Base-by-base conservation (phyloP, 2,113 vertebrate species). In the Pardalotus punctatus region DNA sequence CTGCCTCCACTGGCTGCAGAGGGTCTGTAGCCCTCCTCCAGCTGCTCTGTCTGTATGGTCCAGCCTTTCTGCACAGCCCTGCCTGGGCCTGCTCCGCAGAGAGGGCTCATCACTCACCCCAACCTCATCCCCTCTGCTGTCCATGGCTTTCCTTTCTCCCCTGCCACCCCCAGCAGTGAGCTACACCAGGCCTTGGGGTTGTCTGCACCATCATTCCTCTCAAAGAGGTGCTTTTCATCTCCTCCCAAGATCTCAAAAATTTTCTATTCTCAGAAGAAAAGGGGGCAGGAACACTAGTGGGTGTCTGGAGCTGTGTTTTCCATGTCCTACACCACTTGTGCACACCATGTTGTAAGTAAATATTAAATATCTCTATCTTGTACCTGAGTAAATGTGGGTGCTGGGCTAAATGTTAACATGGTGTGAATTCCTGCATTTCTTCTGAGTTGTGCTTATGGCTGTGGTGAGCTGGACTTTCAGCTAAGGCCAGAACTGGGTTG, bases 291-390 rank as follows among this genome's bases (percentile, higher is more conserved):
- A 66, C 36, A 23, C 14, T 12, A 20, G 5, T 1, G 0, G 16
- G 5, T 35, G 8, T 35, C 12, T 18, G 29, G n/a, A 60, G 45
- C 23, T 1, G 2, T 23, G 14, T 12, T 81, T 29, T 19, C 35
- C 45, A 1, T 45, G 69, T 42, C 24, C 60, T 56, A 12, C 36
- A 56, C 5, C 0, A 0, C 27, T n/a, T 47, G 11, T 25, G 16
- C 42, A 7, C 45, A 40, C 27, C 13, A 5, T 0, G 5, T 12
- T 29, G 13, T 9, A 47, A 73, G 4, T 53, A 35, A 65, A 35
- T 43, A 33, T 35, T 65, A 78, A 25, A 12, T 51, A 35, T n/a
- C 11, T 42, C 31, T 72, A 0, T 38, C 54, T 78, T 31, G 15
- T 24, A 36, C 38, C 40, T n/a, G 19, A 23, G 1, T n/a, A 66